These are phyloP conservation scores for Nasonia vitripennis DNA, from an alignment of 1,140 invertebrate genomes.

Conservation along the genomic window DNA sequence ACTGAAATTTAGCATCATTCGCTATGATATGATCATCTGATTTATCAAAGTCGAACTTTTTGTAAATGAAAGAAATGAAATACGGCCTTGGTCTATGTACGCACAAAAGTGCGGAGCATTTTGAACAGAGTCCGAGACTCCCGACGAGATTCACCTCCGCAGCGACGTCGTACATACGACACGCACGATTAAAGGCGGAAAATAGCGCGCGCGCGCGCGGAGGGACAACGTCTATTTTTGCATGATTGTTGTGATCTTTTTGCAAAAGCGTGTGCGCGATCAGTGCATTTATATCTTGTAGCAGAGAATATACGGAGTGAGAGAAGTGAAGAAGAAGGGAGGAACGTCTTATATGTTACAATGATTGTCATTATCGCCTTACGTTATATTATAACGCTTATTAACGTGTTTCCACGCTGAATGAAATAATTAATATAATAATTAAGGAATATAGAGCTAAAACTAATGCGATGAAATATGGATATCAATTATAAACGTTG, in stretches of 20 bases:
- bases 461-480: conserved; percentile 56
- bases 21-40: neutral
- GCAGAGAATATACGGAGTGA: conserved; percentile 1
- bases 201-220: neutral
- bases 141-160: neutral
- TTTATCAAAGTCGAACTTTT: neutral
- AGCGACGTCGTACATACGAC: neutral
- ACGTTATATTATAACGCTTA: conserved; percentile 63
- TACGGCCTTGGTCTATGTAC: neutral
- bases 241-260: conserved; percentile 69
- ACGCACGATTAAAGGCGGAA: conserved; percentile 5
- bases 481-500: conserved; percentile 60
- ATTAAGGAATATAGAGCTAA: conserved; percentile 39
- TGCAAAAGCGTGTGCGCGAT: conserved; percentile 59
- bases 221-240: conserved; percentile 66
- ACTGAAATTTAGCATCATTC: too few relatives aligned
- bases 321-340: conserved; percentile 42
- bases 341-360: conserved; percentile 61
- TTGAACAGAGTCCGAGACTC: conserved; percentile 16
- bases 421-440: conserved; percentile 3
- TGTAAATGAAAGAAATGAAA: neutral
- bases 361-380: conserved; percentile 64
- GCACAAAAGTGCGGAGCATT: neutral
- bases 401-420: conserved; percentile 62
- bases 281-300: conserved; percentile 61